These are phyloP conservation scores for Venustoraphidia nigricollis DNA, from an alignment of 2,888 invertebrate genomes.

Conservation along the genomic window DNA sequence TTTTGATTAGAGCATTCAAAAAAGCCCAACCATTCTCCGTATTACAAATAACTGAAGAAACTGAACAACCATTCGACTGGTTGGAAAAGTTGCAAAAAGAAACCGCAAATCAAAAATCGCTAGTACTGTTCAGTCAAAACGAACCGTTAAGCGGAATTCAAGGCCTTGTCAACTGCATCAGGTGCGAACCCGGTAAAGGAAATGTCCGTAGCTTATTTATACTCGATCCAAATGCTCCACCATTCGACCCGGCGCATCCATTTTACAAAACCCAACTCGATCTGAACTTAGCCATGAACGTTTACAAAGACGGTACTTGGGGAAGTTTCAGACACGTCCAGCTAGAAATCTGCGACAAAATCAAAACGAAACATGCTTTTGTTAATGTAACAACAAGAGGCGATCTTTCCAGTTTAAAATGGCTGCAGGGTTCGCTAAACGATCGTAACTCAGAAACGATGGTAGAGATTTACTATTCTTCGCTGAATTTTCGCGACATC, in stretches of 20 bases:
- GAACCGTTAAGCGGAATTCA: conserved; percentile 61
- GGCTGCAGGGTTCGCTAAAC: conserved; percentile 52
- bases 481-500: conserved; percentile 87
- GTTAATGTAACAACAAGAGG: conserved; percentile 68
- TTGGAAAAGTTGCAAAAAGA: conserved; percentile 28
- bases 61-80: conserved; percentile 30
- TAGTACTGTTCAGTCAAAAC: conserved; percentile 47
- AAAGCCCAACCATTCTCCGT: conserved; percentile 27
- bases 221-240: conserved; percentile 42
- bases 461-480: conserved; percentile 49
- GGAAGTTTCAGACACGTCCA: conserved; percentile 46
- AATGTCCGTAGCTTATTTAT: conserved; percentile 46
- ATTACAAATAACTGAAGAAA: conserved; percentile 31
- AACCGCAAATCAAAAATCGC: conserved; percentile 28
- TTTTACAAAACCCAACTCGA: conserved; percentile 50
- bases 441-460: conserved; percentile 3
- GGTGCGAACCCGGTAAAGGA: conserved; percentile 48
- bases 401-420: conserved; percentile 71
- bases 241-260: conserved; percentile 44
- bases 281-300: conserved; percentile 66
- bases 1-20: conserved; percentile 25
- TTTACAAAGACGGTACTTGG: conserved; percentile 43
- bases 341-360: conserved; percentile 32
- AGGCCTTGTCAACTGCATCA: conserved; percentile 79
- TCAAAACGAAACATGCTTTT: conserved; percentile 49